Evolutionary conservation across 1,140 invertebrate genomes (phyloP).

Genomic region (Cylas formicarius): DNA sequence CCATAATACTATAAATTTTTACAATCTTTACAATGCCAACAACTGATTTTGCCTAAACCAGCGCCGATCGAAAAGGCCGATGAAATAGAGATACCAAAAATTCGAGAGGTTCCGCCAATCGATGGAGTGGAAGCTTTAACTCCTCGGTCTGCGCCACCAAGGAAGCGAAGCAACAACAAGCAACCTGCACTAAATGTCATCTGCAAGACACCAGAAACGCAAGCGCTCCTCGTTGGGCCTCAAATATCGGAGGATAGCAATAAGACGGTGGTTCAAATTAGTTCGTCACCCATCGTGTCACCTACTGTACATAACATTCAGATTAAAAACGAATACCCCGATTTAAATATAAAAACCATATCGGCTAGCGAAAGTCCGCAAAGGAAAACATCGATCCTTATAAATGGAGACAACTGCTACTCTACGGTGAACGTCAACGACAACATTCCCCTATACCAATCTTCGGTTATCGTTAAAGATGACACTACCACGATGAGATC

Average conservation of each 20-base stretch:
- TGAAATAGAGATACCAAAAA: not conserved
- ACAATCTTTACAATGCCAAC: no score
- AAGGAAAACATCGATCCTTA: slow-evolving; percentile 66
- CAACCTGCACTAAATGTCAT: slow-evolving; percentile 24
- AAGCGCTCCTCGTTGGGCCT: slow-evolving; percentile 27
- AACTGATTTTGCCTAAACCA: not conserved
- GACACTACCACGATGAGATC: slow-evolving; percentile 14
- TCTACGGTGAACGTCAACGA: slow-evolving; percentile 56
- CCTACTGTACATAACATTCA: slow-evolving; percentile 56
- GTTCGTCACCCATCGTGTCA: slow-evolving; percentile 41
- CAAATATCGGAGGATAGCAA: slow-evolving; percentile 33
- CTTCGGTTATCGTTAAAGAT: slow-evolving; percentile 58
- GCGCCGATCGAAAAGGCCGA: not conserved
- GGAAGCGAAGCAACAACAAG: slow-evolving; percentile 36
- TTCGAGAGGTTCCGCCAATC: not conserved
- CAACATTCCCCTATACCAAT: slow-evolving; percentile 56
- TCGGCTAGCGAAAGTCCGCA: slow-evolving; percentile 43
- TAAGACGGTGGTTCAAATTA: slow-evolving; percentile 39
- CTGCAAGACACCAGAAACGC: slow-evolving; percentile 10
- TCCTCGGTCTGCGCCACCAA: slow-evolving; percentile 34
- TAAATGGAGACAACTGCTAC: slow-evolving; percentile 65
- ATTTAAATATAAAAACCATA: slow-evolving; percentile 21
- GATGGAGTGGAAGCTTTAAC: not conserved
- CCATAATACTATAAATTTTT: no score
- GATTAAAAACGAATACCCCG: slow-evolving; percentile 45